These are phyloP conservation scores for Odontocolon sp. DNA, from an alignment of 2,888 invertebrate genomes.

Conservation along the genomic window DNA sequence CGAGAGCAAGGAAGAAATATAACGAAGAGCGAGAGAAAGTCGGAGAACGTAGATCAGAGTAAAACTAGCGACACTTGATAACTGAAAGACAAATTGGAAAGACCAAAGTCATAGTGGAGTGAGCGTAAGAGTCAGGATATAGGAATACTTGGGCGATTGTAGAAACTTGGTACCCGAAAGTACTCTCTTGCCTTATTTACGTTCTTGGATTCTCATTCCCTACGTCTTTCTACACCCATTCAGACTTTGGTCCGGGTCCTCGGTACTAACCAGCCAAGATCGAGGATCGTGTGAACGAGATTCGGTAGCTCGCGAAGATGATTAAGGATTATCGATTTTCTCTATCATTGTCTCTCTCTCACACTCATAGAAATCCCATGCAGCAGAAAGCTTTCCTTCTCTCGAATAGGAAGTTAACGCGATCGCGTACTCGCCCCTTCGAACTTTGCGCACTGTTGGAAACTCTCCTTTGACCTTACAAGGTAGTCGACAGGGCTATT, in stretches of 20 bases:
- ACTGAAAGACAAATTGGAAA: slow-evolving; percentile 38
- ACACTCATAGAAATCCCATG: slow-evolving; percentile 6
- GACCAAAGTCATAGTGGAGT: slow-evolving; percentile 1
- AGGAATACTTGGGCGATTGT: slow-evolving; percentile 32
- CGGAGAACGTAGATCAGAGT: not conserved
- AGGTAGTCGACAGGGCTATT: too few relatives aligned
- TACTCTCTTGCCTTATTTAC: slow-evolving; percentile 42
- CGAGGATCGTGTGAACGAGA: slow-evolving; percentile 32
- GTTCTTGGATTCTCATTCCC: slow-evolving; percentile 3
- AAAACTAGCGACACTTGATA: slow-evolving; percentile 35
- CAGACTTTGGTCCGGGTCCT: not conserved
- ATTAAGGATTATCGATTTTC: slow-evolving; percentile 56
- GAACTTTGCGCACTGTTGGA: slow-evolving; percentile 26
- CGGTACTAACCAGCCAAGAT: slow-evolving; percentile 3
- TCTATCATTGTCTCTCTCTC: slow-evolving; percentile 7
- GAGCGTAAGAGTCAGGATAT: not conserved
- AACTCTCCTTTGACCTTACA: slow-evolving; percentile 44
- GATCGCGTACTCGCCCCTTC: slow-evolving; percentile 4
- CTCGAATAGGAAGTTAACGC: slow-evolving; percentile 44
- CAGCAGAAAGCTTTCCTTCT: not conserved
- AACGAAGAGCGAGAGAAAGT: not conserved
- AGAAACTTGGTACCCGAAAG: slow-evolving; percentile 41
- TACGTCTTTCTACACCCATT: not conserved
- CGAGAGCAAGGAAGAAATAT: not conserved
- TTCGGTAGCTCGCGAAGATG: slow-evolving; percentile 30